Conservation (phyloP, 2,113 vertebrate genomes). For the Oncorhynchus clarkii region DNA sequence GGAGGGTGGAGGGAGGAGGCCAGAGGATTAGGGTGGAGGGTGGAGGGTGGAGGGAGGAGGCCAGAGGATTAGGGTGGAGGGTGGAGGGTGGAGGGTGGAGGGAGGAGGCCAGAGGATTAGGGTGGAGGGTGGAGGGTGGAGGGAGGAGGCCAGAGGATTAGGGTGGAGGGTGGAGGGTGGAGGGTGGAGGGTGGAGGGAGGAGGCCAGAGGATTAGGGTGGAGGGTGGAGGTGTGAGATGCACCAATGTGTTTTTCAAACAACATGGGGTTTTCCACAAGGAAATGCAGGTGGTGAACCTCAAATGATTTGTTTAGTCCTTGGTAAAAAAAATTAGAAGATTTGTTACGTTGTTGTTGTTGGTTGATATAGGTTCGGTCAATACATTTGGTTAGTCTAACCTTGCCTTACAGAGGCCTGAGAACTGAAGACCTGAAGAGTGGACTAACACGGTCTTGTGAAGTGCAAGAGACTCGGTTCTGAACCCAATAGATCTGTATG, state of each 20-base stretch:
- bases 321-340: no score
- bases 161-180: conserved; percentile 43
- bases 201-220: conserved; percentile 30
- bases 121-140: conserved; percentile 46
- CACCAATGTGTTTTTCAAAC: conserved; percentile 25
- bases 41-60: no score
- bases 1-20: no score
- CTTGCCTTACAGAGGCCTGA: neutral
- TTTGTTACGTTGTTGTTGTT: no score
- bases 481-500: neutral
- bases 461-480: neutral
- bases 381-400: neutral
- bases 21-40: conserved; percentile 32
- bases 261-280: neutral
- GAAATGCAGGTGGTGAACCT: neutral
- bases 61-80: conserved; percentile 30
- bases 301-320: no score
- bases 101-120: no score
- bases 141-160: no score
- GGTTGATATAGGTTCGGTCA: neutral
- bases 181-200: conserved; percentile 41
- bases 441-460: neutral
- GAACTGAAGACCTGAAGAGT: neutral
- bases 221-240: conserved; percentile 50
- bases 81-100: no score